Evolutionary conservation across 2,797 vertebrate genomes (phyloP).

Genomic region (Cygnus olor): DNA sequence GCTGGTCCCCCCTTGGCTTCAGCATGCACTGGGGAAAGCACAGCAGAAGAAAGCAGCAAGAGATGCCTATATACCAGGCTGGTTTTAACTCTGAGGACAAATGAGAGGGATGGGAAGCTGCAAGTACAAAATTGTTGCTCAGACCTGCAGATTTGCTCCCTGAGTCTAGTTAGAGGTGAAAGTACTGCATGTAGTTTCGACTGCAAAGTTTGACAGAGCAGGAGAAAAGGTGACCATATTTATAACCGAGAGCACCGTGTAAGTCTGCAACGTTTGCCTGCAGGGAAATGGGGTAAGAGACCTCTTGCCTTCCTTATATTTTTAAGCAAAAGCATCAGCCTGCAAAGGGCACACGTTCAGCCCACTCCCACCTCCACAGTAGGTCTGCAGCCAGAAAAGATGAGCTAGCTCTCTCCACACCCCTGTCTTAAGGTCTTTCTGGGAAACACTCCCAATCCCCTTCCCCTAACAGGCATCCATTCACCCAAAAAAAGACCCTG

Average conservation of each 20-base stretch:
- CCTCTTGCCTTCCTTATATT: neutral
- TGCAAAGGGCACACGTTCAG: neutral
- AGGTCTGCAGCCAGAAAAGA: neutral
- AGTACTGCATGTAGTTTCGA: neutral
- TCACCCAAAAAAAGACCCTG: neutral
- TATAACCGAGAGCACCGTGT: neutral
- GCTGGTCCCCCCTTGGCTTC: neutral
- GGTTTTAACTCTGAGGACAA: neutral
- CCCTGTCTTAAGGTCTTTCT: neutral
- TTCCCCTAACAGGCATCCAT: neutral
- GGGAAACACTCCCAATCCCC: neutral
- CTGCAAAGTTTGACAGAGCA: neutral
- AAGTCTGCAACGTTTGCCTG: neutral
- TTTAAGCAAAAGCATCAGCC: neutral
- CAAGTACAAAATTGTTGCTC: neutral
- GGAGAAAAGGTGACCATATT: neutral
- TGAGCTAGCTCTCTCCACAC: neutral
- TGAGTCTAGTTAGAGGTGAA: neutral
- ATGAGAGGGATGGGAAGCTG: neutral
- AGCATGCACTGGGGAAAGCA: neutral
- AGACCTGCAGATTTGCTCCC: neutral
- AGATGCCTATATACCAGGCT: neutral
- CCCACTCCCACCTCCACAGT: neutral
- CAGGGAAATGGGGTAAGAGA: neutral
- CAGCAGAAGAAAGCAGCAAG: neutral